These are phyloP conservation scores for Acronicta leporina DNA, from an alignment of 2,888 invertebrate genomes.

Conservation along the genomic window DNA sequence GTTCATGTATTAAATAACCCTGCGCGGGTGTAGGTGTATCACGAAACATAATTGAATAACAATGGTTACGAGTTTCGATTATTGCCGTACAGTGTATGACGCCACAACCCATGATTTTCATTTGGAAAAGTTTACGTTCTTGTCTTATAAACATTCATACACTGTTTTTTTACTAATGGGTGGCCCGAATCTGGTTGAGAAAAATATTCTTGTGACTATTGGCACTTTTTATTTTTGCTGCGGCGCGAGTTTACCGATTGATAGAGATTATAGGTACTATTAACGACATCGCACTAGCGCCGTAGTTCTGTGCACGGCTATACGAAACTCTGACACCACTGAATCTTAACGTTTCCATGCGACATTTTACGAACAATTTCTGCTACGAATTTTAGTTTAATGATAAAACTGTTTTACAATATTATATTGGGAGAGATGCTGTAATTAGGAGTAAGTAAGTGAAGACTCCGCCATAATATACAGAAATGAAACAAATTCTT, in stretches of 20 bases:
- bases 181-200: conserved; percentile 87
- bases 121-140: conserved; percentile 57
- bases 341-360: conserved; percentile 65
- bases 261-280: conserved; percentile 14
- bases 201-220: conserved; percentile 72
- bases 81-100: conserved; percentile 84
- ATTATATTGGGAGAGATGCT: conserved; percentile 61
- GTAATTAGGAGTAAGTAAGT: conserved; percentile 75
- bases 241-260: conserved; percentile 55
- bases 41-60: conserved; percentile 59
- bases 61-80: conserved; percentile 86
- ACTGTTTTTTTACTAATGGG: conserved; percentile 79
- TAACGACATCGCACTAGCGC: conserved; percentile 58
- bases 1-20: conserved; percentile 83
- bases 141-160: conserved; percentile 68
- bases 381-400: conserved; percentile 78
- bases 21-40: conserved; percentile 72
- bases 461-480: conserved; percentile 86
- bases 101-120: conserved; percentile 73
- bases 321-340: conserved; percentile 86
- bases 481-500: conserved; percentile 70
- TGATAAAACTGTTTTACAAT: conserved; percentile 67
- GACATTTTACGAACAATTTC: conserved; percentile 74
- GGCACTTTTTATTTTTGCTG: conserved; percentile 78
- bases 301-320: conserved; percentile 81